Base-by-base conservation (phyloP, 37 sponge, comb jelly and placozoan species). In the Oopsacas minuta region DNA sequence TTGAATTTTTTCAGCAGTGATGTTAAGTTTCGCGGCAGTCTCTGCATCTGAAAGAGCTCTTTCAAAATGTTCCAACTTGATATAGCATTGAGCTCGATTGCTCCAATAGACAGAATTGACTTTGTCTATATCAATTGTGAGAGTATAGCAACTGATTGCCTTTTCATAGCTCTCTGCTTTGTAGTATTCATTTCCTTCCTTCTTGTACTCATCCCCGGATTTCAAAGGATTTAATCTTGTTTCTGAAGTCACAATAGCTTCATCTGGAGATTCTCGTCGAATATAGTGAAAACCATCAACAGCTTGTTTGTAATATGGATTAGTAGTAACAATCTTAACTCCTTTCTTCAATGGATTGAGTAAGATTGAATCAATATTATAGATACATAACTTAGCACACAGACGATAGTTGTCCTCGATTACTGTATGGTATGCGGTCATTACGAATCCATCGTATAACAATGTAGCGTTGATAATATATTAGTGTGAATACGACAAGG, bases 21-120 rank as follows among this genome's bases (percentile, higher is more conserved):
- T 92, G 23, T 81, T 35, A 7, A 94, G 38, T 15, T 83, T 28
- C 28, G 94, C 90, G 0, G 88, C 88, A 15, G 82, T 46, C 28
- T 69, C 81, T 36, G 87, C 82, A 83, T 96, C 94, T 34, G 81
- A 34, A 22, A 93, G 37, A 1, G 94, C 94, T 32, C 90, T 52
- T 0, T 86, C 85, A 37, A 52, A 90, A 22, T 86, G 38, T 0
- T 90, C 38, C 36, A 90, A 83, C 52, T 96, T 94, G 38, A 94
- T 39, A 37, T 83, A 92, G 61, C 92, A 94, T 25, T 90, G 90
- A 36, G 97, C 92, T 22, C 97, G 86, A 75, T 96, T 96, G 86
- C 89, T 92, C 52, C 82, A 52, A 35, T 89, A 81, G 8, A 91
- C 87, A 0, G 85, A 82, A 1, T 37, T 42, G n/a, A 83, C 85